Evolutionary conservation across 2,888 invertebrate genomes (phyloP).

Genomic region (Ferrisia virgata): DNA sequence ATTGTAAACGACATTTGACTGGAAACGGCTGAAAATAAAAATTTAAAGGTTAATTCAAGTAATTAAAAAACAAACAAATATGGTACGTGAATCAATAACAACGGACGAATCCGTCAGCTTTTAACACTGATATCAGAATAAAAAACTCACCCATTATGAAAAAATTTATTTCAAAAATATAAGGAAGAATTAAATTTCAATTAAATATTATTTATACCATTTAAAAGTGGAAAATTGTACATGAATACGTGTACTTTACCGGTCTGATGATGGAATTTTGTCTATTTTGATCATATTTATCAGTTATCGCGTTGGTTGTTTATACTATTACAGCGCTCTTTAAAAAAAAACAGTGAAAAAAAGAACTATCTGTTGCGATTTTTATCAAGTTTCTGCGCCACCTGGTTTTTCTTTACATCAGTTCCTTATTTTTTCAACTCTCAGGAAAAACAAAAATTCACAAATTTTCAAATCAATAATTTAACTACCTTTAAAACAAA

Average conservation of each 20-base stretch:
- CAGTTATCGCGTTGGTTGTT: no score
- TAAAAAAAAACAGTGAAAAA: no score
- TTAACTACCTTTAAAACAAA: no score
- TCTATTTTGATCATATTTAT: no score
- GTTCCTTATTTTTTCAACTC: no score
- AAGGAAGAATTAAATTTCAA: background rate
- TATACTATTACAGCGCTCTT: no score
- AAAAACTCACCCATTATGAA: background rate
- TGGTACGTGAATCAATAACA: no score
- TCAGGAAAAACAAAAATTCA: no score
- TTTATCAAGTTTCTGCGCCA: no score
- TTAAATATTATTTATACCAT: background rate
- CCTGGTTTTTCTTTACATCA: no score
- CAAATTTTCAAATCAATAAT: no score
- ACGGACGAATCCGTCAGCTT: background rate
- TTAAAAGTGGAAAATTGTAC: background rate
- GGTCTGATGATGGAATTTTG: background rate
- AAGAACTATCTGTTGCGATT: no score
- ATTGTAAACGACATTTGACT: slow-evolving; percentile 73
- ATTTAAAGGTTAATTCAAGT: background rate
- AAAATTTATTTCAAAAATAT: background rate
- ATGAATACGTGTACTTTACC: background rate
- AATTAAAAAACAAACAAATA: slow-evolving; percentile 46
- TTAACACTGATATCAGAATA: background rate
- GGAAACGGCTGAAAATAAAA: slow-evolving; percentile 63